These are phyloP conservation scores for Rutpela maculata DNA, from an alignment of 2,888 invertebrate genomes.

Conservation along the genomic window DNA sequence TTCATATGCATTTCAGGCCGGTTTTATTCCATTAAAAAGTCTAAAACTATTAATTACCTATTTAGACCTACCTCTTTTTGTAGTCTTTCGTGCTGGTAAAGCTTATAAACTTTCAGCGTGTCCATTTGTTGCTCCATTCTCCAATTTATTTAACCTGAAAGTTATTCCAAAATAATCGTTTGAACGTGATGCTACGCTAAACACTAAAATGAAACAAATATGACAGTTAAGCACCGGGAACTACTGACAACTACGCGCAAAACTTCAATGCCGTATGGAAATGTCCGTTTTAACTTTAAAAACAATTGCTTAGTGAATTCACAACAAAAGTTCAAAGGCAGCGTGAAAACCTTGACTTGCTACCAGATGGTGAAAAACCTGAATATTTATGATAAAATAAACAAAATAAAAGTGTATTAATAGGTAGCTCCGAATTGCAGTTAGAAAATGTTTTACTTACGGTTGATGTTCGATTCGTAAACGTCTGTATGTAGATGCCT, in stretches of 20 bases:
- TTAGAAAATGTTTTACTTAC: conserved; percentile 2
- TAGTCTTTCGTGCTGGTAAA: conserved; percentile 64
- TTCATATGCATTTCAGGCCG: no score
- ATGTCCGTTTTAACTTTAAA: conserved; percentile 34
- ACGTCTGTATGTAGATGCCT: not conserved
- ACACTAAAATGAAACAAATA: conserved; percentile 18
- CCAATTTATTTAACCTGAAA: conserved; percentile 23
- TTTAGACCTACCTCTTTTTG: conserved; percentile 64
- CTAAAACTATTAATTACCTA: no score
- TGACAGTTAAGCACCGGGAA: conserved; percentile 29
- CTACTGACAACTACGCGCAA: conserved; percentile 39
- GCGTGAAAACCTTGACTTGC: conserved; percentile 42
- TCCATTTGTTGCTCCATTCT: conserved; percentile 55
- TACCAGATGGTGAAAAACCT: conserved; percentile 44
- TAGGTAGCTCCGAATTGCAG: conserved; percentile 26
- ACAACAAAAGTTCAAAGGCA: conserved; percentile 44
- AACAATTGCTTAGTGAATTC: conserved; percentile 21
- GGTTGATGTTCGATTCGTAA: not conserved
- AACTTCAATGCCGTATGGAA: conserved; percentile 38
- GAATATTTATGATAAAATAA: conserved; percentile 40
- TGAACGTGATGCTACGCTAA: not conserved
- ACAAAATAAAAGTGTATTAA: conserved; percentile 42
- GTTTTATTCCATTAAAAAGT: no score
- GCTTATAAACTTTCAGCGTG: conserved; percentile 56
- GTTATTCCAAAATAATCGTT: conserved; percentile 9